These are phyloP conservation scores for Leistus spinibarbis DNA, from an alignment of 2,888 invertebrate genomes.

Conservation along the genomic window DNA sequence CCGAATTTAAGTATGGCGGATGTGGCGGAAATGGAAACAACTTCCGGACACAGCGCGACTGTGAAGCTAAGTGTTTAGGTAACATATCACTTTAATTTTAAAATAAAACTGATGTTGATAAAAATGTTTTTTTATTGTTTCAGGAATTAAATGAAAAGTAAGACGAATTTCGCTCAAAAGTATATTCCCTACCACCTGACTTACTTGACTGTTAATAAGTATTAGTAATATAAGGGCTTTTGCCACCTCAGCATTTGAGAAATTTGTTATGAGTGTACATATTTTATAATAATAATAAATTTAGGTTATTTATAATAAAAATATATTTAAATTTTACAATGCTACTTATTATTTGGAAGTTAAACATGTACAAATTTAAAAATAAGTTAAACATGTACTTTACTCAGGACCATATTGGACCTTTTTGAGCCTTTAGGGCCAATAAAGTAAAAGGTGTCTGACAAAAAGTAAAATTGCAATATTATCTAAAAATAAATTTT, in stretches of 20 bases:
- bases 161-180: background rate
- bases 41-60: constrained; percentile 25
- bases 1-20: constrained; percentile 63
- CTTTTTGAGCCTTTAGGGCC: no score
- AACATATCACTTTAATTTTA: background rate
- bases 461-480: no score
- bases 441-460: no score
- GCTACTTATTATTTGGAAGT: no score
- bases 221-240: background rate
- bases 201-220: background rate
- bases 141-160: background rate
- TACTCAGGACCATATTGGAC: no score
- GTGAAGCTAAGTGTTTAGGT: constrained; percentile 20
- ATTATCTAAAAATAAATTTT: no score
- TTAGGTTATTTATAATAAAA: background rate
- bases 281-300: background rate
- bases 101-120: background rate
- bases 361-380: no score
- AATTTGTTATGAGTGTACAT: background rate
- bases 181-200: background rate
- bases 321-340: no score
- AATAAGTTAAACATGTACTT: no score
- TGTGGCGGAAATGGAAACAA: constrained; percentile 65
- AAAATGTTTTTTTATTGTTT: background rate
- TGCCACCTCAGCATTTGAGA: background rate